Base-by-base conservation (phyloP, 2,888 invertebrate genomes). In the Acholoe squamosa region DNA sequence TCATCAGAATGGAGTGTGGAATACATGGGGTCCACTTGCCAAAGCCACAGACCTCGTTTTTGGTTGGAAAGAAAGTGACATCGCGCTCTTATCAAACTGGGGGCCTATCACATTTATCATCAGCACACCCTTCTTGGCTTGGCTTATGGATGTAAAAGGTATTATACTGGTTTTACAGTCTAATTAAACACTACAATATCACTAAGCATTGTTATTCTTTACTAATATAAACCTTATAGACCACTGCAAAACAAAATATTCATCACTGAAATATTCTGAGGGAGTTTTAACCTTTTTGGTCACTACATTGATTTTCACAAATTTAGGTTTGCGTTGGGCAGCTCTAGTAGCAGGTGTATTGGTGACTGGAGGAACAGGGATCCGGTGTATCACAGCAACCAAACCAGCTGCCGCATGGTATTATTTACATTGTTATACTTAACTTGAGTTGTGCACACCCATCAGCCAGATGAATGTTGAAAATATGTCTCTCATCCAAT, bases 21-120 rank as follows among this genome's bases (percentile, higher is more conserved):
- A 95, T 92, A 92, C 92, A 14, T 92, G 92, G 95, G 94, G 95
- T 54, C 95, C 96, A 0, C 94, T 96, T 31, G 93, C 95, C 0
- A 92, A 92, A 54, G 94, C 95, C 0, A 94, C 93, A 3, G 92
- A 95, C 86, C 90, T 92, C 56, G 95, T 94, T 1, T 96, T 94
- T 16, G 90, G 92, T n/a, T 96, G 96, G 95, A 91, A 92, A n/a
- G 94, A 94, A 54, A 93, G 93, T 22, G 92, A 93, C 16, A 93
- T 96, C 51, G 95, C 95, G n/a, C 92, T 95, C 19, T 93, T 96
- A 19, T 94, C 94, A 33, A 95, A 95, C 92, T 96, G 96, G 96
- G 95, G 95, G 3, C 94, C 94, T 71, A 94, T 96, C 56, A 93
- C 94, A 0, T 95, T 94, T 90, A 92, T 96, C 10, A 90, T 94